Evolutionary conservation across 1,140 invertebrate species (phyloP).

Genomic region (Drosophila asahinai): DNA sequence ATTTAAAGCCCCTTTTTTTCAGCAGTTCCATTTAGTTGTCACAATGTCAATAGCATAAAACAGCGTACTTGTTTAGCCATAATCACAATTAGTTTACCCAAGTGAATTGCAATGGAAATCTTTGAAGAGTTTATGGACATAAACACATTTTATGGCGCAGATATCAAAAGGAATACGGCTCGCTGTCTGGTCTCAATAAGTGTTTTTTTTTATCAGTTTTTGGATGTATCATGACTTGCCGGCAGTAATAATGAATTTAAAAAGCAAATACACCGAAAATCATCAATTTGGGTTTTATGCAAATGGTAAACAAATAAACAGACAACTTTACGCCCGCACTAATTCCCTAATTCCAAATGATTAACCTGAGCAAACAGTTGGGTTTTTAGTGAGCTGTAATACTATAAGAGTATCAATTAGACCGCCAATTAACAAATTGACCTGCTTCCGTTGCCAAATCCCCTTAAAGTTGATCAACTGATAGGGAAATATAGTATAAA

Average conservation of each 20-base stretch:
- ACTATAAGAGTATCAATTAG: slow-evolving; percentile 16
- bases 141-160: slow-evolving; percentile 44
- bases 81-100: slow-evolving; percentile 49
- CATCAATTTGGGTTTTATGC: slow-evolving; percentile 23
- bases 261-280: slow-evolving; percentile 29
- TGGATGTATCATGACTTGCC: slow-evolving; percentile 22
- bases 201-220: slow-evolving; percentile 31
- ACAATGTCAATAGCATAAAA: slow-evolving; percentile 10
- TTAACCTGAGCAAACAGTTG: slow-evolving; percentile 31
- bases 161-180: slow-evolving; percentile 52
- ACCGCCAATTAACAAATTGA: slow-evolving; percentile 13
- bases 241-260: slow-evolving; percentile 17
- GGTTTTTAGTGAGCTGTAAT: not conserved
- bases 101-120: slow-evolving; percentile 44
- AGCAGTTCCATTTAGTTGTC: not conserved
- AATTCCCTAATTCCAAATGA: slow-evolving; percentile 21
- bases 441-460: slow-evolving; percentile 9
- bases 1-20: not conserved
- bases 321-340: slow-evolving; percentile 5
- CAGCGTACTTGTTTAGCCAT: slow-evolving; percentile 19
- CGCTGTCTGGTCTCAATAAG: slow-evolving; percentile 5
- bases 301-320: slow-evolving; percentile 23
- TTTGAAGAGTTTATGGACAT: slow-evolving; percentile 47
- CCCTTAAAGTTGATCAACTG: slow-evolving; percentile 2
- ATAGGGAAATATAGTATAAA: slow-evolving; percentile 28